Conservation (phyloP, 2,888 invertebrate genomes). For the Gasteruption jaculator region DNA sequence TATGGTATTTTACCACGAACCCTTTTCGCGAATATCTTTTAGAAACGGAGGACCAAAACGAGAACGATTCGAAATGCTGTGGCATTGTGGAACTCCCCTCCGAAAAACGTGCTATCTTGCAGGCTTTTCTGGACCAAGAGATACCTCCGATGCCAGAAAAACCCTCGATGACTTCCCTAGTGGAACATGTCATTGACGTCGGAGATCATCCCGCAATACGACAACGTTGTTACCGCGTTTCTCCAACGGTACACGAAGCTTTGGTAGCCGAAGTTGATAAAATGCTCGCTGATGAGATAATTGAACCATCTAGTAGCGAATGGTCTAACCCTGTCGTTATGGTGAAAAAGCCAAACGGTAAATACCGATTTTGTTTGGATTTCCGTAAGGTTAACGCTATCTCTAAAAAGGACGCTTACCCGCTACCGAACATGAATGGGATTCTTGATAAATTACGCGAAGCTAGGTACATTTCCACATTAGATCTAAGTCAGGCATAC, state of each 20-base stretch:
- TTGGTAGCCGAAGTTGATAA: conserved; percentile 30
- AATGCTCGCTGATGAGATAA: conserved; percentile 32
- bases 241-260: conserved; percentile 10
- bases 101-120: not conserved
- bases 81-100: conserved; percentile 1
- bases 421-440: not conserved
- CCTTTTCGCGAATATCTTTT: not conserved
- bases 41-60: not conserved
- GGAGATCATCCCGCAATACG: conserved; percentile 3
- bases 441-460: not conserved
- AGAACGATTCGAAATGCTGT: not conserved
- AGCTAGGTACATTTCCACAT: not conserved
- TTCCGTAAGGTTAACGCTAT: conserved; percentile 27
- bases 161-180: conserved; percentile 6
- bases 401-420: conserved; percentile 23
- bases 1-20: not conserved
- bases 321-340: conserved; percentile 35
- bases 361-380: conserved; percentile 33
- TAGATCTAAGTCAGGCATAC: conserved; percentile 4
- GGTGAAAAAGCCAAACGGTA: conserved; percentile 29
- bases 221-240: conserved; percentile 12
- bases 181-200: conserved; percentile 8
- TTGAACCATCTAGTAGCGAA: conserved; percentile 20
- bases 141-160: not conserved
- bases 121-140: not conserved